Base-by-base conservation (phyloP, 1,140 invertebrate species). In the Rhynchophorus ferrugineus region DNA sequence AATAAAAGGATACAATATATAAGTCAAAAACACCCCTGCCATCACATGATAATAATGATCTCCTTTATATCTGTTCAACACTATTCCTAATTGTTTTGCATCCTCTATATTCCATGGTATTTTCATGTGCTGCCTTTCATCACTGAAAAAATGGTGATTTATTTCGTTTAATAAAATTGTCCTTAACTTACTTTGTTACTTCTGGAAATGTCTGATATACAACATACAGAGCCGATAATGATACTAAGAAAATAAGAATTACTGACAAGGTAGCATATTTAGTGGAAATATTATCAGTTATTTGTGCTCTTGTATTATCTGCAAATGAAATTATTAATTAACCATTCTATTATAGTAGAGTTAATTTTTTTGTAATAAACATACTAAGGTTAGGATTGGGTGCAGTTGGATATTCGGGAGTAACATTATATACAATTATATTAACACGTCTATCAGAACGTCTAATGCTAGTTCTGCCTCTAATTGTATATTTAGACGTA, bases 1-100 rank as follows among this genome's bases (percentile, higher is more conserved):
- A 38, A 33, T 35, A 69, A 87, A 92, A 93, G 89, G 89, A 93
- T 95, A 97, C 92, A 98, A 97, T 72, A 98, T 89, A 71, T 97
- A 99, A n/a, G 85, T 84, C 47, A 91, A 73, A 65, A 94, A 89
- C 53, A 96, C 84, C 61, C 87, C 92, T 41, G 80, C 75, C 60
- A 98, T 74, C 43, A 99, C 95, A 81, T 93, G 83, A 63, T 83
- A 82, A 69, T 89, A 97, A 75, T 98, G 94, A 64, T 87, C 83
- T 49, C 95, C 91, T 73, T 95, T 98, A 69, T 99, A 99, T 61
- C 82, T 75, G 69, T 87, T 87, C 58, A 99, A 75, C 29, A 99
- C 82, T 69, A 82, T 79, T 54, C 95, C 96, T 42, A 99, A 73
- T 65, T 89, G 82, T 75, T 98, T 98, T 3, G 95, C 95, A 76